phyloP scores from a whole-genome alignment of 2,888 invertebrate genomes.

The Mythimna albipuncta region DNA sequence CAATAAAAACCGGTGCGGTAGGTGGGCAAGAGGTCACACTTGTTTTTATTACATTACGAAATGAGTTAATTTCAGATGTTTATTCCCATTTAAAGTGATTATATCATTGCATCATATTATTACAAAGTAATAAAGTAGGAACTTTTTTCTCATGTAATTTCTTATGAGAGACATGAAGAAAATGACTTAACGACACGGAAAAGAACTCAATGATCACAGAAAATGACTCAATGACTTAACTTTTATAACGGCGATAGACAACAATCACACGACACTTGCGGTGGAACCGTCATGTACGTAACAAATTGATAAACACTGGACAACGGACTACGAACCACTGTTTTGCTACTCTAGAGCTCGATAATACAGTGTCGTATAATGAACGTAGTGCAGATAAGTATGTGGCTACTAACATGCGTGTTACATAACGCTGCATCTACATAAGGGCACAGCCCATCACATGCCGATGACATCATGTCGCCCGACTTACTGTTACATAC shows the following conservation, averaged over 20 bases:
- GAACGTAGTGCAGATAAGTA: slow-evolving; percentile 34
- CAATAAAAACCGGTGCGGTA: background rate
- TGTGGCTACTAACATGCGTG: slow-evolving; percentile 41
- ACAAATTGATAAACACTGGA: slow-evolving; percentile 68
- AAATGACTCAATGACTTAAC: too few species aligned
- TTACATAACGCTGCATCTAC: slow-evolving; percentile 74
- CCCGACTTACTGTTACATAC: slow-evolving; percentile 85
- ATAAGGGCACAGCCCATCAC: slow-evolving; percentile 81
- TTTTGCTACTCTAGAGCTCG: slow-evolving; percentile 48
- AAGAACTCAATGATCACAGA: too few species aligned
- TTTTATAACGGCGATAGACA: slow-evolving; percentile 64
- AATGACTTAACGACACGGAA: slow-evolving; percentile 52
- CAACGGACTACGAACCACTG: slow-evolving; percentile 54
- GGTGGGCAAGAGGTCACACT: background rate
- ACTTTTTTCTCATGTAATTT: slow-evolving; percentile 27
- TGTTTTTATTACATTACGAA: background rate
- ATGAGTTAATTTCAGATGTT: background rate
- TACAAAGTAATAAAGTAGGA: background rate
- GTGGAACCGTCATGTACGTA: slow-evolving; percentile 63
- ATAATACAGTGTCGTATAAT: slow-evolving; percentile 41
- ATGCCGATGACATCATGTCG: slow-evolving; percentile 88
- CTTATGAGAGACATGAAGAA: slow-evolving; percentile 35
- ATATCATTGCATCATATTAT: background rate
- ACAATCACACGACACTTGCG: slow-evolving; percentile 58
- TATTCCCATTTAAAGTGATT: background rate